phyloP scores from a whole-genome alignment of 2,113 vertebrate species.

The Zosterops lateralis region DNA sequence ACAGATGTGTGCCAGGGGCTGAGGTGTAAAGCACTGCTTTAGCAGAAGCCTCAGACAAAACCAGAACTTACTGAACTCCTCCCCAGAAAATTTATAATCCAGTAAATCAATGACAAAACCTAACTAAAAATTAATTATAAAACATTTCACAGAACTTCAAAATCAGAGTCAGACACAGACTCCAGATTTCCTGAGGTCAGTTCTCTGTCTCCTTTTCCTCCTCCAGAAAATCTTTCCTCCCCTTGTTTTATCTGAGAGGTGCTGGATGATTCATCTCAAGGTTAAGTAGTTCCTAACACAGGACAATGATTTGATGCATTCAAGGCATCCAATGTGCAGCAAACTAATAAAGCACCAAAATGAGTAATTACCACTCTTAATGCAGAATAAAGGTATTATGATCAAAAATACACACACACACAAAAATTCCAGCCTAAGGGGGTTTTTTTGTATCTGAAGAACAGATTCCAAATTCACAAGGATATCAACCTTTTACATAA shows the following conservation, averaged over 20 bases:
- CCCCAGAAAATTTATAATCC: not conserved
- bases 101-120: not conserved
- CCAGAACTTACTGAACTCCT: not conserved
- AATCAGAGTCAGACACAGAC: not conserved
- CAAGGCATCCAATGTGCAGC: not conserved
- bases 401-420: not conserved
- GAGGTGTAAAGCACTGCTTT: not conserved
- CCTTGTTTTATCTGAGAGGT: not conserved
- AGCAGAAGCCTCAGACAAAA: not conserved
- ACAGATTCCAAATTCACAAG: not conserved
- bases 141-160: not conserved
- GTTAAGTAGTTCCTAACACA: not conserved
- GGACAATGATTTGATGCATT: not conserved
- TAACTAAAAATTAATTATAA: not conserved
- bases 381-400: not conserved
- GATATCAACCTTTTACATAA: not conserved
- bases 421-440: not conserved
- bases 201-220: not conserved
- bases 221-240: not conserved
- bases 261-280: not conserved
- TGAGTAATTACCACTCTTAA: not conserved
- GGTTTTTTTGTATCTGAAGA: not conserved
- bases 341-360: not conserved
- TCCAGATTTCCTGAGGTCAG: not conserved
- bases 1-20: not conserved